Evolutionary conservation across 2,113 vertebrate species (phyloP), one percentile per base, ranked within the genome.

Genomic region (Gnathonemus longibarbis): DNA sequence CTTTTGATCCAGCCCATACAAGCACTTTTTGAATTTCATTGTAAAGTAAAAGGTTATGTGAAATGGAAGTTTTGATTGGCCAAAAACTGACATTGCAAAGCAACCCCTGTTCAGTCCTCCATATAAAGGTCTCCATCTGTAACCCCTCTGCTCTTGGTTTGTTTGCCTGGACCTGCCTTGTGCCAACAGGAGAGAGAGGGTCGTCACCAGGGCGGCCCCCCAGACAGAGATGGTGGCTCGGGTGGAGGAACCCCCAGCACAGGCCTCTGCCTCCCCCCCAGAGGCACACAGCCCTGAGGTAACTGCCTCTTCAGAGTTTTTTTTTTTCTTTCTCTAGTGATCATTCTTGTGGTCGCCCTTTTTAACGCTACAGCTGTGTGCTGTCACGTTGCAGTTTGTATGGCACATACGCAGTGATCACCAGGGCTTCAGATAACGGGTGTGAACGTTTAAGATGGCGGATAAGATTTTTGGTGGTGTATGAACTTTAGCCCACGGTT

Each of bases 151-250:
- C 24, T 48, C 9, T 10, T 46, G n/a, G 74, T 80, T 42, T 88
- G 17, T 74, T 39, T 88, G 19, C 58, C 45, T 48, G 39, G 42
- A 62, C 53, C 19, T 58, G 15, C 19, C 11, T 35, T n/a, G 0
- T 1, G 2, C 39, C 50, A 2, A 84, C 77, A 84, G 89, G 50
- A 58, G 89, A 77, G 49, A 52, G n/a, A 13, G 35, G 3, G 35
- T 56, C 0, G 21, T n/a, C 3, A 13, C 50, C 21, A 48, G 27
- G 42, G 89, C 84, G 6, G 49, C 52, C 0, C 9, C 21, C 35
- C 80, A 84, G 52, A 89, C 80, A 5, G 89, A 89, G 39, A 84
- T 89, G 80, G 50, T 50, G 21, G 84, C 52, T 84, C 89, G 52
- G 7, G n/a, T 49, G 11, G 89, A 85, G n/a, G 24, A 21, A 24